Evolutionary conservation across 92 coral and sea anemone genomes (phyloP).

Genomic region (Zoanthus solanderi): DNA sequence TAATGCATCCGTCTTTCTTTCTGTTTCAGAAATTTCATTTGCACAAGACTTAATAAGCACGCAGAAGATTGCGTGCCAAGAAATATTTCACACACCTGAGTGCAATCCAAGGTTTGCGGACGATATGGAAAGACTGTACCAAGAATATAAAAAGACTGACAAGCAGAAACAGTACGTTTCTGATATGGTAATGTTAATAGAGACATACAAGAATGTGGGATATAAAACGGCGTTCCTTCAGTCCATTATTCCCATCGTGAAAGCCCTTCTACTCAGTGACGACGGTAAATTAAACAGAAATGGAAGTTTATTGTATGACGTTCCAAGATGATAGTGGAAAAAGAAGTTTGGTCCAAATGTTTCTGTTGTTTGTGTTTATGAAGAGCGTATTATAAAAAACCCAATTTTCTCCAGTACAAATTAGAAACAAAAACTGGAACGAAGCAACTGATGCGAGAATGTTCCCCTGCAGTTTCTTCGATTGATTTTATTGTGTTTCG

Average conservation of each 20-base stretch:
- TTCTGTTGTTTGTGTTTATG: no score
- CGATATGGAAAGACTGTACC: slow-evolving; percentile 71
- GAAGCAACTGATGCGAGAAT: no score
- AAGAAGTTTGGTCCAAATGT: no score
- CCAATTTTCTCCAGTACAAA: no score
- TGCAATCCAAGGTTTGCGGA: slow-evolving; percentile 63
- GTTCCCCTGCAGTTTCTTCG: no score
- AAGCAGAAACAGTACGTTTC: slow-evolving; percentile 60
- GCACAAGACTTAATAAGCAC: slow-evolving; percentile 71
- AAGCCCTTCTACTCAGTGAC: slow-evolving; percentile 1
- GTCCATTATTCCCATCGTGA: slow-evolving; percentile 54
- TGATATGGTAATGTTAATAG: slow-evolving; percentile 74
- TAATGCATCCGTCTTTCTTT: neutral
- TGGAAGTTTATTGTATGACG: neutral
- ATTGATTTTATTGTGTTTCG: no score
- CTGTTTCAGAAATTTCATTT: slow-evolving; percentile 74
- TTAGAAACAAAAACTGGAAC: no score
- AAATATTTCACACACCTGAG: slow-evolving; percentile 63
- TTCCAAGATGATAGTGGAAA: slow-evolving; percentile 7
- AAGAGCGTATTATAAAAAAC: no score
- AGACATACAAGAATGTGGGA: slow-evolving; percentile 73
- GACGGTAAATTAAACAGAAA: slow-evolving; percentile 11
- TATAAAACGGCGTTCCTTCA: slow-evolving; percentile 77
- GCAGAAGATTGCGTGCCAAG: slow-evolving; percentile 58
- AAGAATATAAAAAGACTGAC: slow-evolving; percentile 73